Base-by-base conservation (phyloP, 1,140 invertebrate genomes). In the Scaptomyza montana region DNA sequence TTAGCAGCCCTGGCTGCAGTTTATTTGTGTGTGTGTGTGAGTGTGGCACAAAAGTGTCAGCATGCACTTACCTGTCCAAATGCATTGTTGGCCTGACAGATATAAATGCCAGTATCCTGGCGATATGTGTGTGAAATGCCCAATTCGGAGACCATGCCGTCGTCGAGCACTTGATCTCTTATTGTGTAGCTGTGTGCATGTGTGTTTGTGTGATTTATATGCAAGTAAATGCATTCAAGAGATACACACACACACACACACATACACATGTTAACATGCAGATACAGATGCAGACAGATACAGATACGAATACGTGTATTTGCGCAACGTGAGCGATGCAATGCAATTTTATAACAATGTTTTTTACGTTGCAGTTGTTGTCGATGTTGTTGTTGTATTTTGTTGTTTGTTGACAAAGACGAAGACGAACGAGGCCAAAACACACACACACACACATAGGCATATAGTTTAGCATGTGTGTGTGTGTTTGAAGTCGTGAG, bases 51-150 rank as follows among this genome's bases (percentile, higher is more conserved):
- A 68, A 70, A 79, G 75, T 76, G 77, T 78, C 73, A 71, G 54
- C 49, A 47, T 54, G 56, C 49, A 90, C 90, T 92, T 85, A 92
- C 91, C 78, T 96, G 95, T 19, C 98, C 98, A 85, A 98, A 97
- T 47, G 95, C 94, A 93, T 99, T 99, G 62, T 95, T 95, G 0
- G 97, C 97, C 56, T 95, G 93, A 92, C 98, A 99, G 19, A 97
- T 96, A 91, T 98, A 96, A 53, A 96, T 95, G 5, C 96, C 97
- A 2, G 97, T 97, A 92, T 99, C 98, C 78, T 96, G 95, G 39
- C 97, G 93, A 68, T 96, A 96, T 2, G 97, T 97, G 74, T 96
- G 95, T 56, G 95, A 93, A 56, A 99, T 96, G 56, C 95, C 94
- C 51, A 99, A 93, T 89, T 97, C 95, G 16, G 96, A 97, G 43